phyloP scores from a whole-genome alignment of 2,797 vertebrate genomes.

The Psittacula derbiana region DNA sequence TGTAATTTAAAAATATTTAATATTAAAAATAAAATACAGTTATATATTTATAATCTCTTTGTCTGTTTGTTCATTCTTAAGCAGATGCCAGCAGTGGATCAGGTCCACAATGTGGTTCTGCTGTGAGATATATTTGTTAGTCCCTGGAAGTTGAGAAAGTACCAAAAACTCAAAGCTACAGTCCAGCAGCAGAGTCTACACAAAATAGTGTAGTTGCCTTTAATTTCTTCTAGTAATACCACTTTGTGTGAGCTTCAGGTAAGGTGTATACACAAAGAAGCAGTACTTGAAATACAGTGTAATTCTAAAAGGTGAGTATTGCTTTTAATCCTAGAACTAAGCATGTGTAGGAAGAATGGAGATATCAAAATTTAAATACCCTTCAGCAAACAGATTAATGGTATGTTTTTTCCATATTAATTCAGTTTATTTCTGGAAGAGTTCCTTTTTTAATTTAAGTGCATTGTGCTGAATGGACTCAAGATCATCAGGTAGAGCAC shows the following conservation, averaged over 20 bases:
- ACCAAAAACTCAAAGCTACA: neutral
- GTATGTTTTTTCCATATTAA: neutral
- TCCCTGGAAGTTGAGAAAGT: neutral
- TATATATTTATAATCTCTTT: conserved; percentile 84
- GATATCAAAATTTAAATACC: neutral
- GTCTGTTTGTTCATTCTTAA: conserved; percentile 63
- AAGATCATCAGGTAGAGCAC: neutral
- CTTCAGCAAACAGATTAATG: neutral
- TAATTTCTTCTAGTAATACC: neutral
- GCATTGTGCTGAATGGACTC: neutral
- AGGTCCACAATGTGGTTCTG: neutral
- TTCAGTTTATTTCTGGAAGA: neutral
- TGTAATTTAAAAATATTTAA: conserved; percentile 99
- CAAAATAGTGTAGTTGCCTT: neutral
- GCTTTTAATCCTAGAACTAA: neutral
- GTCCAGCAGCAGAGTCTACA: neutral
- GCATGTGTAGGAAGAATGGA: neutral
- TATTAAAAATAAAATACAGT: conserved; percentile 96
- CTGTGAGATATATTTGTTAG: neutral
- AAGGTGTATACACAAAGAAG: neutral
- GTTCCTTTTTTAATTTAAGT: neutral
- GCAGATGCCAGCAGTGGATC: conserved; percentile 17
- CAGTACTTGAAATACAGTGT: neutral
- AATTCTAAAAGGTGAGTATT: neutral
- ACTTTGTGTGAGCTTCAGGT: neutral